Evolutionary conservation across 2,888 invertebrate genomes (phyloP).

Genomic region (Brassicogethes aeneus): DNA sequence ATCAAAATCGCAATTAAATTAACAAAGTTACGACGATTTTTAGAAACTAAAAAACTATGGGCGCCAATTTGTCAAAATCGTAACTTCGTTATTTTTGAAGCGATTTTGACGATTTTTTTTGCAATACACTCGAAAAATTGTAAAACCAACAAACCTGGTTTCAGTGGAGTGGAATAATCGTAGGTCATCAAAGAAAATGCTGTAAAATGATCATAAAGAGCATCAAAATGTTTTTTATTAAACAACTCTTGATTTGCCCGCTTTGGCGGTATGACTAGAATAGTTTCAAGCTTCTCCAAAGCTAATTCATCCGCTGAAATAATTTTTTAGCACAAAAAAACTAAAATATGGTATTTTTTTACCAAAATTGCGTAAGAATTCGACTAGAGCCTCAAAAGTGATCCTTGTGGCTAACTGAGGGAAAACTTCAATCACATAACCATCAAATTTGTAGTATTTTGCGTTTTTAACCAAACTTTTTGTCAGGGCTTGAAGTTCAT

Average conservation of each 20-base stretch:
- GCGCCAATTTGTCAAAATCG: too few species aligned
- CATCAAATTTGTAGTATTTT: slow-evolving; percentile 75
- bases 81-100: too few species aligned
- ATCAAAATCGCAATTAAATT: too few species aligned
- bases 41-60: too few species aligned
- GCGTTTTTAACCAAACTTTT: slow-evolving; percentile 52
- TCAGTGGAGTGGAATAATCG: slow-evolving; percentile 50
- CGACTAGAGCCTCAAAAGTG: slow-evolving; percentile 44
- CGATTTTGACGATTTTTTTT: too few species aligned
- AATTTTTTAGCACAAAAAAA: too few species aligned
- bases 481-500: slow-evolving; percentile 59
- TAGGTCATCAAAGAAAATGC: slow-evolving; percentile 96
- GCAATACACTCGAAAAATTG: too few species aligned
- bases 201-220: slow-evolving; percentile 66
- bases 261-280: slow-evolving; percentile 76
- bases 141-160: too few species aligned
- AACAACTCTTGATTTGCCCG: slow-evolving; percentile 56
- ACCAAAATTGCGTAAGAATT: neutral
- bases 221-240: slow-evolving; percentile 64
- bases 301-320: slow-evolving; percentile 48
- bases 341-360: slow-evolving; percentile 4
- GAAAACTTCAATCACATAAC: slow-evolving; percentile 86
- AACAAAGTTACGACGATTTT: too few species aligned
- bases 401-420: slow-evolving; percentile 67
- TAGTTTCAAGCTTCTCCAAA: slow-evolving; percentile 49